These are phyloP conservation scores for Streptopelia turtur DNA, from an alignment of 2,797 vertebrate genomes.

Conservation along the genomic window DNA sequence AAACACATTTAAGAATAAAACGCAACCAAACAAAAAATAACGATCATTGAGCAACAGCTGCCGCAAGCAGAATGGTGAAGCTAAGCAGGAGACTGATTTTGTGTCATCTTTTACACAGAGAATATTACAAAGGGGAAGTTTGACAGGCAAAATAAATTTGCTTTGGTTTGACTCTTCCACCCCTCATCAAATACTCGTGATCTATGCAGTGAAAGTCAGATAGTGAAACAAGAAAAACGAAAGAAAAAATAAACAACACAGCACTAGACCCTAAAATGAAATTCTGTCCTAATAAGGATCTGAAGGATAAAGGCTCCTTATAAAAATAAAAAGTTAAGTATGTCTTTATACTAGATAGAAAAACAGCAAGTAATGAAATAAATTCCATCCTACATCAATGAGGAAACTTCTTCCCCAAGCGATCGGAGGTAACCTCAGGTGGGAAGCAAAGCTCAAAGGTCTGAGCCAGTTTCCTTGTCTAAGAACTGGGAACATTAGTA, in stretches of 20 bases:
- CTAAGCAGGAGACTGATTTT: slow-evolving; percentile 41
- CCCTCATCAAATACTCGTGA: background rate
- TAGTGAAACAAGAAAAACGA: background rate
- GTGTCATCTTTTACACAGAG: slow-evolving; percentile 37
- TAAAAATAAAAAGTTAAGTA: background rate
- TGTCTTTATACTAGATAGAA: background rate
- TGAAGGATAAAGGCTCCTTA: background rate
- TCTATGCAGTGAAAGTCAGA: background rate
- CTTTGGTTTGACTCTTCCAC: slow-evolving; percentile 18
- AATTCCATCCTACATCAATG: background rate
- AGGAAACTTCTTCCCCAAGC: background rate
- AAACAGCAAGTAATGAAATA: background rate
- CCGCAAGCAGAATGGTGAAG: background rate
- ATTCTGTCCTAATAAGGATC: background rate
- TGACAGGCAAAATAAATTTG: slow-evolving; percentile 41
- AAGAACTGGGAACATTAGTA: background rate
- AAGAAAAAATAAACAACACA: no score
- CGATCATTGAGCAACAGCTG: background rate
- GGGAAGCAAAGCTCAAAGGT: background rate
- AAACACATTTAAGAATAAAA: slow-evolving; percentile 26
- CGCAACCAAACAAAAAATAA: background rate
- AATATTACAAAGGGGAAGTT: slow-evolving; percentile 7
- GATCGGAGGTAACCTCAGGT: background rate
- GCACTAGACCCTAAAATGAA: background rate
- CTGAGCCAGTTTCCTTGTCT: background rate